phyloP scores from a whole-genome alignment of 1,140 invertebrate species.

The Diprion similis region DNA sequence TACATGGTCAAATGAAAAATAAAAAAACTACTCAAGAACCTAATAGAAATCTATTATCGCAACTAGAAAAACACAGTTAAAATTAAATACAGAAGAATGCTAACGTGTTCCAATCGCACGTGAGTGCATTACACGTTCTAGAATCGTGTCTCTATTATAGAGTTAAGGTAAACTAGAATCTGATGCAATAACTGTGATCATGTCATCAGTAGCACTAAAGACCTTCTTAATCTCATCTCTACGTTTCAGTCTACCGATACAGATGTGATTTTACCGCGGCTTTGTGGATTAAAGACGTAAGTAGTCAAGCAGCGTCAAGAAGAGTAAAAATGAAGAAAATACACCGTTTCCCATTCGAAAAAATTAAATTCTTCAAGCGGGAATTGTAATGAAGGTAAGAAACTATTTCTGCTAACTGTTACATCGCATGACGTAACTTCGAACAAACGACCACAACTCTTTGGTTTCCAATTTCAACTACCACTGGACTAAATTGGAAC shows the following conservation, averaged over 20 bases:
- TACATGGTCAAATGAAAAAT: too few relatives aligned
- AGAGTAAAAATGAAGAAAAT: background rate
- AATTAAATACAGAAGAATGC: too few relatives aligned
- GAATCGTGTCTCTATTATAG: slow-evolving; percentile 32
- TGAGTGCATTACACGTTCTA: background rate
- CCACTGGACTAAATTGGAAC: too few relatives aligned
- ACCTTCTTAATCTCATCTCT: background rate
- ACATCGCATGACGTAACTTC: too few relatives aligned
- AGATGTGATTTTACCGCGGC: background rate
- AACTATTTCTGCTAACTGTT: too few relatives aligned
- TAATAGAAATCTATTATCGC: too few relatives aligned
- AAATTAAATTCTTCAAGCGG: background rate
- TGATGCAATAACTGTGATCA: slow-evolving; percentile 46
- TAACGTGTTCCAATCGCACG: too few relatives aligned
- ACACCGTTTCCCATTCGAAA: background rate
- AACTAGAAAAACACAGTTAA: too few relatives aligned
- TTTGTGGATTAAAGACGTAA: background rate
- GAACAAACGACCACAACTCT: too few relatives aligned
- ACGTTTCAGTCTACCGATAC: background rate
- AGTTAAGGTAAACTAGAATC: slow-evolving; percentile 55
- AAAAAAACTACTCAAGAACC: too few relatives aligned
- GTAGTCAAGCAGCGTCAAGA: background rate
- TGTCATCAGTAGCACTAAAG: slow-evolving; percentile 39
- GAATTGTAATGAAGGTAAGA: background rate
- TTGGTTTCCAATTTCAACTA: too few relatives aligned